Evolutionary conservation across 2,888 invertebrate genomes (phyloP).

Genomic region (Caenorhabditis doughertyi): DNA sequence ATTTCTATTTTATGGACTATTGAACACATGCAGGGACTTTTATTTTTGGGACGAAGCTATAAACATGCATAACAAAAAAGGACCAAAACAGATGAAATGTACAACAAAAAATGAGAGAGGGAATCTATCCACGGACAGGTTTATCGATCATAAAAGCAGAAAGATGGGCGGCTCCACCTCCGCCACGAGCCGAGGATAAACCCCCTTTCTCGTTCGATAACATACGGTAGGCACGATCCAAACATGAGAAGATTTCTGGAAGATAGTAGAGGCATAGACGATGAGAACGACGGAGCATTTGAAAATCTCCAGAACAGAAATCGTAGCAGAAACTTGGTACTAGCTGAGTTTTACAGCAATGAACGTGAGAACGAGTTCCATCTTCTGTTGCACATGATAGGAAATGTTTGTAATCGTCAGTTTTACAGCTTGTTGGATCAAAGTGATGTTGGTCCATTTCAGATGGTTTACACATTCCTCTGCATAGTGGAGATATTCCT

Average conservation of each 20-base stretch:
- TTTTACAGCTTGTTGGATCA: slow-evolving; percentile 82
- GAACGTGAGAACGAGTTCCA: slow-evolving; percentile 80
- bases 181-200: slow-evolving; percentile 37
- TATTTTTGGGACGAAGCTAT: slow-evolving; percentile 45
- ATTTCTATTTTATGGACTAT: neutral
- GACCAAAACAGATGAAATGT: slow-evolving; percentile 27
- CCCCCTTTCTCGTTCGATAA: slow-evolving; percentile 56
- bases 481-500: slow-evolving; percentile 89
- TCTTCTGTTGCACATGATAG: slow-evolving; percentile 80
- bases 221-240: slow-evolving; percentile 80
- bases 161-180: slow-evolving; percentile 39
- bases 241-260: slow-evolving; percentile 82
- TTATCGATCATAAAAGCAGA: slow-evolving; percentile 66
- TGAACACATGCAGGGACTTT: slow-evolving; percentile 48
- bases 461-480: slow-evolving; percentile 88
- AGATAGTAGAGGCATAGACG: slow-evolving; percentile 82
- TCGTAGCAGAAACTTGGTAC: slow-evolving; percentile 83
- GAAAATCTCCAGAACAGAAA: slow-evolving; percentile 80
- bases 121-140: slow-evolving; percentile 48
- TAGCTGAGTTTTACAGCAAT: slow-evolving; percentile 81
- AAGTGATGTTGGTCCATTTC: slow-evolving; percentile 80
- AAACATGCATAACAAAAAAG: slow-evolving; percentile 51
- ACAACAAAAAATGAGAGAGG: slow-evolving; percentile 21
- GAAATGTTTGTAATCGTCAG: slow-evolving; percentile 81
- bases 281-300: slow-evolving; percentile 81